These are phyloP conservation scores for Brachypterus glaber DNA, from an alignment of 2,888 invertebrate species.

Conservation along the genomic window DNA sequence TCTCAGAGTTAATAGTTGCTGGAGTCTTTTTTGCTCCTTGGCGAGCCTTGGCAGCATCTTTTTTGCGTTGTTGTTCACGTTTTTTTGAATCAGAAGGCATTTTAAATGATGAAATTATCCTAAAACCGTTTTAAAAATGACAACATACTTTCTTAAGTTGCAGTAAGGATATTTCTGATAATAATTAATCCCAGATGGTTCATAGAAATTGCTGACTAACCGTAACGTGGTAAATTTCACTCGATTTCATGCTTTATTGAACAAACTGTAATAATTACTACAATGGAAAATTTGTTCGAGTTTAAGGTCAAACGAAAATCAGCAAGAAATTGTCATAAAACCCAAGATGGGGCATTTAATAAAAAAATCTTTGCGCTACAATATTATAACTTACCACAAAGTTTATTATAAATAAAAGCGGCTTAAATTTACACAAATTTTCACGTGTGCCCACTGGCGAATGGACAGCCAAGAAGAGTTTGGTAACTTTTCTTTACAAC, in stretches of 20 bases:
- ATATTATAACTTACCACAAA: conserved; percentile 21
- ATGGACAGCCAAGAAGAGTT: conserved; percentile 20
- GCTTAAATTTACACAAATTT: conserved; percentile 19
- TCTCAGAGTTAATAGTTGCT: conserved; percentile 35
- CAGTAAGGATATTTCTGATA: not conserved
- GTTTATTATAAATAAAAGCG: conserved; percentile 22
- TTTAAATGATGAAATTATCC: conserved; percentile 14
- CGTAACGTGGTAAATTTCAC: not conserved
- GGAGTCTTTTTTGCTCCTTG: conserved; percentile 41
- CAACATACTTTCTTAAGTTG: not conserved
- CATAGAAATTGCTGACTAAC: too few species aligned
- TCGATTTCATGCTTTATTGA: not conserved
- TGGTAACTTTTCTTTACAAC: conserved; percentile 9
- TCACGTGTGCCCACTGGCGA: conserved; percentile 23
- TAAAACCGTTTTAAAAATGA: conserved; percentile 2
- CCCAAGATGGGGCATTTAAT: too few species aligned
- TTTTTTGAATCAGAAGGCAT: conserved; percentile 99
- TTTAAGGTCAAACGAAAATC: too few species aligned
- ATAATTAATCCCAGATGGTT: too few species aligned
- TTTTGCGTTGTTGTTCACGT: conserved; percentile 94
- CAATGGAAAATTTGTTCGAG: too few species aligned
- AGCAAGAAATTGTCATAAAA: too few species aligned
- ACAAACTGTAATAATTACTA: too few species aligned
- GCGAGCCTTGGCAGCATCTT: conserved; percentile 79
- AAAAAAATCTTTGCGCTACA: too few species aligned